These are phyloP conservation scores for Speoplatyrhinus poulsoni DNA, from an alignment of 2,113 vertebrate genomes.

Conservation along the genomic window DNA sequence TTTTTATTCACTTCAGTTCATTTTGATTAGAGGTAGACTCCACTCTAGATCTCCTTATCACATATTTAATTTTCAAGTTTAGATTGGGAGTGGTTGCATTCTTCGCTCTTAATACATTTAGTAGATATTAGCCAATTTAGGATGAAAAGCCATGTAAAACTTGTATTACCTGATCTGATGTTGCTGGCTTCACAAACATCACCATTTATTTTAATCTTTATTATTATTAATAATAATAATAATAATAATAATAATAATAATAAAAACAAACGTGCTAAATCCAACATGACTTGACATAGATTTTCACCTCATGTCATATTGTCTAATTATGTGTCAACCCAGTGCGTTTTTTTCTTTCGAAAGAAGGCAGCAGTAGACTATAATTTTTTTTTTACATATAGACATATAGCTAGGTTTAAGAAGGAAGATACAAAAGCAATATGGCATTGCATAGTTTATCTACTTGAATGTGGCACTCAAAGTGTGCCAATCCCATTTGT, in stretches of 20 bases:
- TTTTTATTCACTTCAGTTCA: conserved; percentile 13
- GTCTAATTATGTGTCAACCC: not conserved
- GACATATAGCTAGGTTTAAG: too few relatives aligned
- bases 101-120: conserved; percentile 12
- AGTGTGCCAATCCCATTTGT: too few relatives aligned
- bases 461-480: too few relatives aligned
- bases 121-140: not conserved
- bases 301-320: not conserved
- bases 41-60: conserved; percentile 12
- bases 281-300: not conserved
- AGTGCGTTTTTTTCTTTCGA: not conserved
- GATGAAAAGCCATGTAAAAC: conserved; percentile 17
- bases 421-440: too few relatives aligned
- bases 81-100: not conserved
- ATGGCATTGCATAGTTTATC: too few relatives aligned
- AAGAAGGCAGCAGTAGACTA: not conserved
- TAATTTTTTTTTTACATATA: too few relatives aligned
- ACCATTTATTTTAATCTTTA: too few relatives aligned
- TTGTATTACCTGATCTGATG: not conserved
- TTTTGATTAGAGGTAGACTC: conserved; percentile 9
- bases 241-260: not conserved
- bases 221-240: too few relatives aligned
- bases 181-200: conserved; percentile 19
- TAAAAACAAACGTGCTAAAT: not conserved
- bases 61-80: conserved; percentile 10